Evolutionary conservation across 2,888 invertebrate species (phyloP).

Genomic region (Sicus ferrugineus): DNA sequence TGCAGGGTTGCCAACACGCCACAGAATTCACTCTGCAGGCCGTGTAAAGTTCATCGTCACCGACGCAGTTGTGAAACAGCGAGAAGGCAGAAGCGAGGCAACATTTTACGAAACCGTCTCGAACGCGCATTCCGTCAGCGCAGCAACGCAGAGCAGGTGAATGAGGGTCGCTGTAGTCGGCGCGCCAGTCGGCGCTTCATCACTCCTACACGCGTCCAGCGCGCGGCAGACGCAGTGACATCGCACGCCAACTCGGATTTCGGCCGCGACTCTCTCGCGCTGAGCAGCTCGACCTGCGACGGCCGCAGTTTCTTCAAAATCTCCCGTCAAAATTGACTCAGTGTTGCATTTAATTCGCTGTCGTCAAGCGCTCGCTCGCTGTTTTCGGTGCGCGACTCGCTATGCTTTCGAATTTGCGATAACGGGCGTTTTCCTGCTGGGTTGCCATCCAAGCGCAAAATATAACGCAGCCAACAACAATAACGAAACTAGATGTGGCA

Average conservation of each 20-base stretch:
- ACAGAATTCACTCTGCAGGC: too few species aligned
- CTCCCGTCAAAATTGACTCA: too few species aligned
- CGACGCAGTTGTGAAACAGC: neutral
- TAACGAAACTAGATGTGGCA: neutral
- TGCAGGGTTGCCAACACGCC: too few species aligned
- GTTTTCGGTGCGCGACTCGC: too few species aligned
- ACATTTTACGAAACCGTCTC: neutral
- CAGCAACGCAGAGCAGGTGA: neutral
- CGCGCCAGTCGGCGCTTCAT: neutral
- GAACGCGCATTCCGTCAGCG: neutral
- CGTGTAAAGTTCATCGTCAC: too few species aligned
- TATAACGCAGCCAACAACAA: too few species aligned
- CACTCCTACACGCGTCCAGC: neutral
- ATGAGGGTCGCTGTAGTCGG: neutral
- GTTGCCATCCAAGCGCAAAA: too few species aligned
- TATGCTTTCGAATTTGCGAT: too few species aligned
- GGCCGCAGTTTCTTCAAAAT: too few species aligned
- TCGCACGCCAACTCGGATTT: neutral
- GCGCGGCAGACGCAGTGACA: slow-evolving; percentile 4
- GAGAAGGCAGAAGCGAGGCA: neutral
- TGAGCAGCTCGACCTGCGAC: slow-evolving; percentile 8
- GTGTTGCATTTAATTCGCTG: too few species aligned
- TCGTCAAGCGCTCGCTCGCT: too few species aligned
- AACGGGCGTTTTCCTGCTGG: too few species aligned
- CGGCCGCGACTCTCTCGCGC: neutral